A percentile compares a stretch with the other conserved stretches of the same genome.
Conservation (phyloP, 2,797 vertebrate species). For the Petrocephalus schoutedeni region DNA sequence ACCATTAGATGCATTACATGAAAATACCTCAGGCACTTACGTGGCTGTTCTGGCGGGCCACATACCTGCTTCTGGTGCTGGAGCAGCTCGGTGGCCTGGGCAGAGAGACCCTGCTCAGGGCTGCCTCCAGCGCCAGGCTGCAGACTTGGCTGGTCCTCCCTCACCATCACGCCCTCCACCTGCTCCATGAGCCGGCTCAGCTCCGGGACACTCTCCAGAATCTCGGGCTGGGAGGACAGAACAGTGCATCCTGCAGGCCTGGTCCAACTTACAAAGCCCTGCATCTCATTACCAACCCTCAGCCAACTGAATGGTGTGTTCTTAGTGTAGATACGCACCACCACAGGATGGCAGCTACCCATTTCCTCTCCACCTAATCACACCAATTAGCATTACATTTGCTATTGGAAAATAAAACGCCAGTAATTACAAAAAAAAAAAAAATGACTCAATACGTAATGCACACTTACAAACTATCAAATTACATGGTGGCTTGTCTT, state of each 20-base stretch:
- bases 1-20: not conserved
- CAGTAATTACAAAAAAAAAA: not conserved
- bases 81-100: slow-evolving; percentile 67
- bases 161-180: slow-evolving; percentile 57
- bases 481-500: not conserved
- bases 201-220: slow-evolving; percentile 71
- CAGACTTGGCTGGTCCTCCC: slow-evolving; percentile 57
- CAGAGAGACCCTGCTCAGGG: slow-evolving; percentile 52
- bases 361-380: not conserved
- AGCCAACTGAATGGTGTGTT: not conserved
- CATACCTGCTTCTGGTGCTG: slow-evolving; percentile 84
- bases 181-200: slow-evolving; percentile 52
- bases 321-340: not conserved
- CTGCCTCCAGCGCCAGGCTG: slow-evolving; percentile 52
- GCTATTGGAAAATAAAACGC: not conserved
- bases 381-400: not conserved
- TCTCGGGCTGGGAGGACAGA: slow-evolving; percentile 63
- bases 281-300: not conserved
- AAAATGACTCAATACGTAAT: not conserved
- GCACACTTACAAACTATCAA: not conserved
- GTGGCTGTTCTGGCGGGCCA: not conserved
- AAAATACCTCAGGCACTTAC: not conserved
- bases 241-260: not conserved
- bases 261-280: not conserved
- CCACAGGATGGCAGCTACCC: not conserved